Evolutionary conservation across 2,113 vertebrate genomes (phyloP).

Genomic region (Edolisoma coerulescens): DNA sequence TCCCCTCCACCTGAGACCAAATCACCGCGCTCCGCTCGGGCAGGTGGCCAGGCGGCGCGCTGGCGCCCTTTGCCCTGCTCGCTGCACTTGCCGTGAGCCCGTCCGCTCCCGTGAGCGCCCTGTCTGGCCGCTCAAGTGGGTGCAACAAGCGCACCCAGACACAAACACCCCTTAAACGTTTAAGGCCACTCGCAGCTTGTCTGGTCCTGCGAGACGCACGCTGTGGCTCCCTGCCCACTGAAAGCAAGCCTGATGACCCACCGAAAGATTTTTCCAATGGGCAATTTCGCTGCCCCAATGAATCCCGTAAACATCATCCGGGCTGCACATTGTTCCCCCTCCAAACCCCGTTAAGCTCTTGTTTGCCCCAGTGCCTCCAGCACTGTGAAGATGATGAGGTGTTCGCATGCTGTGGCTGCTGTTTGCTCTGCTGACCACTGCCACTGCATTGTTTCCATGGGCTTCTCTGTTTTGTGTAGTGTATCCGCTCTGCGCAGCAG

Average conservation of each 20-base stretch:
- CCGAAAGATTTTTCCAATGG: not conserved
- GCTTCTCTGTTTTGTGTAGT: not conserved
- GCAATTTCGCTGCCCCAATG: too few species aligned
- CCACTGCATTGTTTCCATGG: not conserved
- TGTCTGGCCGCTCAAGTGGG: rapidly evolving
- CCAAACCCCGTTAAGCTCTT: not conserved
- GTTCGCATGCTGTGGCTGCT: not conserved
- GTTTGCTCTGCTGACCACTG: not conserved
- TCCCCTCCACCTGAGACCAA: rapidly evolving
- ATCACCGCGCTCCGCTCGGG: not conserved
- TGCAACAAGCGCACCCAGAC: not conserved
- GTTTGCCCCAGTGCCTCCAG: not conserved
- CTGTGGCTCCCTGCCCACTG: not conserved
- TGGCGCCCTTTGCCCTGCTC: not conserved
- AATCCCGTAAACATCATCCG: not conserved
- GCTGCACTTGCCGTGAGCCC: not conserved
- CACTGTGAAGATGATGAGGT: rapidly evolving
- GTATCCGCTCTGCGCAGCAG: not conserved
- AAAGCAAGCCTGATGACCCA: not conserved
- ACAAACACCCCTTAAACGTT: rapidly evolving
- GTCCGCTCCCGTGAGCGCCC: not conserved
- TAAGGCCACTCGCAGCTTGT: rapidly evolving
- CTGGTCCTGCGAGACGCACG: rapidly evolving
- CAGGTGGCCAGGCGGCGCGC: not conserved
- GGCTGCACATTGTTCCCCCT: not conserved